These are phyloP conservation scores for Oryzias sinensis DNA, from an alignment of 2,797 vertebrate genomes.

Conservation along the genomic window DNA sequence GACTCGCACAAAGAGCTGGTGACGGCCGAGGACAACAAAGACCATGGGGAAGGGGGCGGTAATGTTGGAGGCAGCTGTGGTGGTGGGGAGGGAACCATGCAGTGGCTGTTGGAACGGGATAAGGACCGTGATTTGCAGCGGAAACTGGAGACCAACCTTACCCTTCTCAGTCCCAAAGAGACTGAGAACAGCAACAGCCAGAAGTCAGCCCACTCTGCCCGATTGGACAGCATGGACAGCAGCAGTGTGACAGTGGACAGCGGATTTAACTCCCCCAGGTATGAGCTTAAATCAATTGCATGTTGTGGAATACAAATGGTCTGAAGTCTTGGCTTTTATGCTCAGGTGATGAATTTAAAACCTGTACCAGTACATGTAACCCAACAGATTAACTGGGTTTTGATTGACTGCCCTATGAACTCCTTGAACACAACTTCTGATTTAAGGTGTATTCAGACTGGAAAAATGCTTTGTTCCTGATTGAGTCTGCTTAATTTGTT, in stretches of 20 bases:
- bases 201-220: constrained; percentile 95
- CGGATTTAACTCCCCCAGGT: constrained; percentile 99
- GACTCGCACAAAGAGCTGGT: constrained; percentile 87
- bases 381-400: no score
- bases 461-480: no score
- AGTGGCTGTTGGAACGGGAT: constrained; percentile 96
- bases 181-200: constrained; percentile 92
- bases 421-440: no score
- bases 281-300: constrained; percentile 35
- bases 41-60: constrained; percentile 79
- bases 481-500: no score
- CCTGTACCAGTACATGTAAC: no score
- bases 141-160: constrained; percentile 97
- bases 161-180: constrained; percentile 95
- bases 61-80: constrained; percentile 76
- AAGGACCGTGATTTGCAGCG: constrained; percentile 96
- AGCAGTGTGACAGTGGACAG: constrained; percentile 99
- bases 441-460: no score
- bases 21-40: constrained; percentile 83
- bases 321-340: background rate
- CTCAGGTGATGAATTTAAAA: no score
- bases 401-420: no score
- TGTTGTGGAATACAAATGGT: background rate
- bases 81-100: constrained; percentile 93
- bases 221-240: constrained; percentile 99